Conservation (phyloP, 2,888 invertebrate species). For the Dynastes tityus region DNA sequence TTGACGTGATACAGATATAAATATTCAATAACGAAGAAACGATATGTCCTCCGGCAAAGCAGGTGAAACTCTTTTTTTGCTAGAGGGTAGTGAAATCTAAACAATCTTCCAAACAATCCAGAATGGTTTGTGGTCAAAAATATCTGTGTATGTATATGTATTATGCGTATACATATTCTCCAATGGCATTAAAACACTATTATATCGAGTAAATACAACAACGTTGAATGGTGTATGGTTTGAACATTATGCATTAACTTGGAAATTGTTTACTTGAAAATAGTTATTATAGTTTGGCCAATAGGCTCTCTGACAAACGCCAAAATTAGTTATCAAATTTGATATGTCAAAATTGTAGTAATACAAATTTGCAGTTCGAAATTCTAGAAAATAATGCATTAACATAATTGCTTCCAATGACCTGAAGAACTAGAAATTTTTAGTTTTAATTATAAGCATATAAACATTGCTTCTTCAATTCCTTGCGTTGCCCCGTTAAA, state of each 20-base stretch:
- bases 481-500: too few relatives aligned
- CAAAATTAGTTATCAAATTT: not conserved
- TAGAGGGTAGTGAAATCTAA: slow-evolving; percentile 4
- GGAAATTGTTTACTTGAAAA: too few relatives aligned
- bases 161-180: too few relatives aligned
- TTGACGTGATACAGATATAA: slow-evolving; percentile 9
- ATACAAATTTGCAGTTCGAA: slow-evolving; percentile 25
- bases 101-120: slow-evolving; percentile 5
- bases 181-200: too few relatives aligned
- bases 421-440: not conserved
- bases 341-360: slow-evolving; percentile 7
- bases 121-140: slow-evolving; percentile 5
- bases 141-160: too few relatives aligned
- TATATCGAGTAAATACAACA: too few relatives aligned
- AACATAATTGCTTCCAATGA: not conserved
- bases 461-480: too few relatives aligned
- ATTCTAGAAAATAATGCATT: slow-evolving; percentile 9
- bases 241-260: too few relatives aligned
- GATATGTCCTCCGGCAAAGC: not conserved
- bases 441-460: too few relatives aligned
- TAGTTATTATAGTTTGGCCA: too few relatives aligned
- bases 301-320: not conserved
- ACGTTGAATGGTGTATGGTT: too few relatives aligned
- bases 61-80: slow-evolving; percentile 11
- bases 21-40: slow-evolving; percentile 1